Conservation (phyloP, 1,140 invertebrate species). For the Riptortus pedestris region DNA sequence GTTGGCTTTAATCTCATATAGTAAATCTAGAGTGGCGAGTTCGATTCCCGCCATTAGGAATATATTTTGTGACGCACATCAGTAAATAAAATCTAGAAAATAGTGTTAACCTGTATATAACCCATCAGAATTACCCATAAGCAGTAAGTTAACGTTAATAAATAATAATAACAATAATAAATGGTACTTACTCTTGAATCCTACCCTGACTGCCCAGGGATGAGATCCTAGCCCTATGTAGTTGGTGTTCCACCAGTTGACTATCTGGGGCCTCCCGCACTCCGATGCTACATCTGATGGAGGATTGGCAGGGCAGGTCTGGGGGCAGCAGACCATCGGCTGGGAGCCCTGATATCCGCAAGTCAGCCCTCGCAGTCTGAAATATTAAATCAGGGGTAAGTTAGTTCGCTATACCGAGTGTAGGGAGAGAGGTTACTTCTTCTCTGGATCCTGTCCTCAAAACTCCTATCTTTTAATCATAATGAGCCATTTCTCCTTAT, state of each 20-base stretch:
- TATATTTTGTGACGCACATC: no score
- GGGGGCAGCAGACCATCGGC: constrained; percentile 38
- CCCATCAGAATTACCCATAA: no score
- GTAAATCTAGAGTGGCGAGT: no score
- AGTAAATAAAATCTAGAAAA: no score
- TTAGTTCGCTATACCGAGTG: constrained; percentile 7
- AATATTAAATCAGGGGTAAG: constrained; percentile 4
- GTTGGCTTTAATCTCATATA: no score
- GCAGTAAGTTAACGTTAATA: no score
- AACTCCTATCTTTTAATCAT: neutral
- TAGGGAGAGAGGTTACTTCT: neutral
- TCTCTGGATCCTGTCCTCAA: neutral
- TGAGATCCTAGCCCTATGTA: constrained; percentile 53
- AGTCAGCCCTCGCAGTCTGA: constrained; percentile 36
- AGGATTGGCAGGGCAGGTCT: constrained; percentile 8
- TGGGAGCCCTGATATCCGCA: constrained; percentile 38
- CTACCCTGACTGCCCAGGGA: constrained; percentile 54
- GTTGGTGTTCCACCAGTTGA: constrained; percentile 42
- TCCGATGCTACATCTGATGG: neutral
- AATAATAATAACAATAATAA: no score
- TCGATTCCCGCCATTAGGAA: no score
- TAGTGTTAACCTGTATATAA: no score
- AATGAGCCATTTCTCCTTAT: no score
- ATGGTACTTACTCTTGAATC: constrained; percentile 48
- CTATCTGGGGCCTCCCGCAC: constrained; percentile 44